Conservation (phyloP, 2,888 invertebrate genomes). For the Lasius platythorax region DNA sequence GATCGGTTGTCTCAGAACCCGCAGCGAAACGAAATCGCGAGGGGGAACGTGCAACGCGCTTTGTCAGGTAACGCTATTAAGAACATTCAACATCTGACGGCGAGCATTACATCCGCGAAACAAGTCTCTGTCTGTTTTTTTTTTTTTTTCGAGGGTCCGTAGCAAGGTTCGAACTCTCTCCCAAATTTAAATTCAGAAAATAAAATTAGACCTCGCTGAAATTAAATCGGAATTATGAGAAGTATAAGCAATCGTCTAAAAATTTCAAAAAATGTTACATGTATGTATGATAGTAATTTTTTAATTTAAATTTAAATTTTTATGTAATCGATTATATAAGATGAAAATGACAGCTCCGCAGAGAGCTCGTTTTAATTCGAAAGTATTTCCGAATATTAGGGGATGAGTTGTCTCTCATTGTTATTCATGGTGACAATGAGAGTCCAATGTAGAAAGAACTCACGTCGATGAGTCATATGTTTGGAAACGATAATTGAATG, state of each 20-base stretch:
- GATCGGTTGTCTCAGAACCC: constrained; percentile 24
- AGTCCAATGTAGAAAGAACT: background rate
- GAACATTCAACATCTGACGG: constrained; percentile 46
- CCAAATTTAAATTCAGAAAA: constrained; percentile 16
- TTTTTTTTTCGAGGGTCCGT: background rate
- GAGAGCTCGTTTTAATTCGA: background rate
- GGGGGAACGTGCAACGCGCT: constrained; percentile 25
- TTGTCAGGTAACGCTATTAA: constrained; percentile 52
- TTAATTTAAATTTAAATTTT: constrained; percentile 4
- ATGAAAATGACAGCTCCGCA: background rate
- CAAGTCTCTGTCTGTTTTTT: background rate
- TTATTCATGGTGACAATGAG: background rate
- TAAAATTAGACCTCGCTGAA: background rate
- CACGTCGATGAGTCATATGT: constrained; percentile 21
- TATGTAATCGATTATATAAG: background rate
- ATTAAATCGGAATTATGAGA: background rate
- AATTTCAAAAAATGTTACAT: background rate
- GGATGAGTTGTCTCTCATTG: background rate
- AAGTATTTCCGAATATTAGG: background rate
- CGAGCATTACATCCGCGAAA: constrained; percentile 18
- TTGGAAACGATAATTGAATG: constrained; percentile 62
- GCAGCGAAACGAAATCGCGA: constrained; percentile 70
- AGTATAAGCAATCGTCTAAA: background rate
- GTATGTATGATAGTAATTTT: background rate
- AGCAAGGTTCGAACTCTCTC: background rate